A percentile compares a stretch with the other conserved stretches of the same genome.
Conservation (phyloP, 92 coral and sea anemone species). For the Zoanthus sansibaricus region DNA sequence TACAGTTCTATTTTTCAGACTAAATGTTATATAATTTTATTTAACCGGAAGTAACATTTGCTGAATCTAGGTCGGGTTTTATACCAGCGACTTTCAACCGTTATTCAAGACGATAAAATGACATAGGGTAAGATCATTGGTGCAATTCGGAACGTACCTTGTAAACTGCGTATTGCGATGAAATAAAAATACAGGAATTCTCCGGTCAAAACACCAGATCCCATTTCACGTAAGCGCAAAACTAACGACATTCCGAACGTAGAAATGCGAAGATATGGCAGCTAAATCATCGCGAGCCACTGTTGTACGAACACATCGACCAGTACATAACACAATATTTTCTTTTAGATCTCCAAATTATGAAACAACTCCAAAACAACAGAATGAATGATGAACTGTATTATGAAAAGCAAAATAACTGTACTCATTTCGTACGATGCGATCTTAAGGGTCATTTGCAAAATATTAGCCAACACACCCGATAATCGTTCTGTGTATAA, state of each 20-base stretch:
- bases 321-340: neutral
- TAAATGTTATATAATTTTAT: neutral
- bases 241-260: conserved; percentile 32
- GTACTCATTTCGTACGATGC: neutral
- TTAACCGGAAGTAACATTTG: conserved; percentile 37
- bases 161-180: conserved; percentile 10
- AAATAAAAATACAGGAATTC: conserved; percentile 4
- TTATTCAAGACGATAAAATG: neutral
- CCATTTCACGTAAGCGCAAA: conserved; percentile 28
- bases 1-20: neutral
- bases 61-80: conserved; percentile 32
- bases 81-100: conserved; percentile 33
- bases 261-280: conserved; percentile 39
- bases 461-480: conserved; percentile 36
- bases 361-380: neutral
- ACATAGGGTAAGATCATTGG: too few relatives aligned
- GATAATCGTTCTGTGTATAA: conserved; percentile 10
- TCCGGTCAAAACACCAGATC: neutral
- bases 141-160: neutral
- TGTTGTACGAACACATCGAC: neutral
- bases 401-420: neutral
- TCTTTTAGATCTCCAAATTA: neutral
- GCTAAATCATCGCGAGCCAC: conserved; percentile 28
- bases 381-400: neutral
- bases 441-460: conserved; percentile 10